Evolutionary conservation across 2,888 invertebrate species (phyloP).

Genomic region (Agrenia bidenticulata): DNA sequence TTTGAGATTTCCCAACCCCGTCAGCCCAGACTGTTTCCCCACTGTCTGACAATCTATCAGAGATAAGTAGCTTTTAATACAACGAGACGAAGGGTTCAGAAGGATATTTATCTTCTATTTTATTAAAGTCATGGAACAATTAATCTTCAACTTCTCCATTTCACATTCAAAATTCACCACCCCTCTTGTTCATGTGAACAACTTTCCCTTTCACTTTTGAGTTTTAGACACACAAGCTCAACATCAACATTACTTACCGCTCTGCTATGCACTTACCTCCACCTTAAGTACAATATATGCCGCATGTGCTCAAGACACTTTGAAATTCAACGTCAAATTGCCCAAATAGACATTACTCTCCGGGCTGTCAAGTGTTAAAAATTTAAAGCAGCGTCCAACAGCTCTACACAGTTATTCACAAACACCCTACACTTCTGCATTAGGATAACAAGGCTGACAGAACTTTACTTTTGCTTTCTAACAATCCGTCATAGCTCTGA

Average conservation of each 20-base stretch:
- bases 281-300: too few species aligned
- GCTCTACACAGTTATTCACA: too few species aligned
- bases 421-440: too few species aligned
- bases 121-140: slow-evolving; percentile 28
- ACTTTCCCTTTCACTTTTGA: not conserved
- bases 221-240: too few species aligned
- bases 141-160: slow-evolving; percentile 24
- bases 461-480: not conserved
- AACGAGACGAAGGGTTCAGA: slow-evolving; percentile 6
- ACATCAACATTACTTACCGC: too few species aligned
- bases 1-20: not conserved
- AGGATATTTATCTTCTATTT: slow-evolving; percentile 16
- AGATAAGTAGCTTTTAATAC: slow-evolving; percentile 13
- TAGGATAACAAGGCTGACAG: too few species aligned
- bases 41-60: not conserved
- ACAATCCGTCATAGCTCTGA: not conserved
- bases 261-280: too few species aligned
- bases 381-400: too few species aligned
- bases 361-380: too few species aligned
- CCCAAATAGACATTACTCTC: too few species aligned
- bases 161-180: not conserved
- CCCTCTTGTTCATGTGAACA: not conserved
- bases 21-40: not conserved
- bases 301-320: too few species aligned
- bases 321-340: too few species aligned